Percentiles rank a stretch among this genome's conserved stretches.
These are phyloP conservation scores for Lasioglossum malachurum DNA, from an alignment of 2,888 invertebrate species.

Conservation along the genomic window DNA sequence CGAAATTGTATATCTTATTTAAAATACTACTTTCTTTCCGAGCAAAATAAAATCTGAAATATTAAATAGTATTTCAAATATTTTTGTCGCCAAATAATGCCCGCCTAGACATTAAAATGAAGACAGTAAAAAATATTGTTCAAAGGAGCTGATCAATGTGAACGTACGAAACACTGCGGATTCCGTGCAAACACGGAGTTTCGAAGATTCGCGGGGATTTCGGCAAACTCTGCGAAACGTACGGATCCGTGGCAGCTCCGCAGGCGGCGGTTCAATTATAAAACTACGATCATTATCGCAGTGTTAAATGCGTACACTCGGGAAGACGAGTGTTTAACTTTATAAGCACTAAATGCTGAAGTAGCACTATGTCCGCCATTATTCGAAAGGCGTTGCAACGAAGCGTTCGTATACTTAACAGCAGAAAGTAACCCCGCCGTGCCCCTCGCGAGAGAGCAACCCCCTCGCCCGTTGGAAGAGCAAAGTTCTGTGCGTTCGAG, in stretches of 20 bases:
- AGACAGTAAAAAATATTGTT: not conserved
- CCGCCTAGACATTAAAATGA: too few relatives aligned
- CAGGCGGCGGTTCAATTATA: conserved; percentile 40
- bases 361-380: conserved; percentile 46
- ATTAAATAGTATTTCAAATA: too few relatives aligned
- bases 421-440: conserved; percentile 17
- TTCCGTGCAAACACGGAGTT: not conserved
- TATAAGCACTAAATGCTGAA: conserved; percentile 55
- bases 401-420: conserved; percentile 59
- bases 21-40: too few relatives aligned
- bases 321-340: conserved; percentile 60
- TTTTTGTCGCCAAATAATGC: too few relatives aligned
- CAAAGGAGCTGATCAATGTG: not conserved
- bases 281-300: conserved; percentile 52
- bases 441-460: not conserved
- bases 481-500: conserved; percentile 51
- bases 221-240: not conserved
- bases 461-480: conserved; percentile 23
- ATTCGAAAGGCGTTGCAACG: conserved; percentile 53
- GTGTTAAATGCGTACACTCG: conserved; percentile 25
- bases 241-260: conserved; percentile 10
- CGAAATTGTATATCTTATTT: too few relatives aligned
- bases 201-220: conserved; percentile 8
- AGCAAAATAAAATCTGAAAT: too few relatives aligned
- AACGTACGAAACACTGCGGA: not conserved